phyloP scores from a whole-genome alignment of 1,140 invertebrate species.

The Lamellibrachia luymesi region DNA sequence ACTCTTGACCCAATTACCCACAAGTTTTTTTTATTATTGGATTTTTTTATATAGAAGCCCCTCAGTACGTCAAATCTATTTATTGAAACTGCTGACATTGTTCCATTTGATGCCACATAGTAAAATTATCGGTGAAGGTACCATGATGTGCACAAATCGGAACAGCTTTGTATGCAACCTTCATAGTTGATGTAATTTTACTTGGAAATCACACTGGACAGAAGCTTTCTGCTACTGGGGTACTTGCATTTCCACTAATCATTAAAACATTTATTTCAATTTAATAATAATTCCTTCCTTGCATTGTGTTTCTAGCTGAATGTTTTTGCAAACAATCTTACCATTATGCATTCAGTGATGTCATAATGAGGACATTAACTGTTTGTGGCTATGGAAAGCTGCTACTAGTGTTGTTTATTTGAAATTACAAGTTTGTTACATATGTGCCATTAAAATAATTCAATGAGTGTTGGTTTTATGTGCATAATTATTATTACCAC shows the following conservation, averaged over 20 bases:
- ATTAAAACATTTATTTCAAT: background rate
- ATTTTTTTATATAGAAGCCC: no score
- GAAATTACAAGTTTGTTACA: background rate
- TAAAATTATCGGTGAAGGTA: background rate
- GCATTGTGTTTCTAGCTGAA: background rate
- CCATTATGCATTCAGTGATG: background rate
- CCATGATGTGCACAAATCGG: background rate
- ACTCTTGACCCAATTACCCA: no score
- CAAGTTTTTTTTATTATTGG: no score
- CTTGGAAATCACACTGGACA: background rate
- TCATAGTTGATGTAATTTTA: background rate
- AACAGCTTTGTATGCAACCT: no score
- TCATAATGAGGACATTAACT: no score
- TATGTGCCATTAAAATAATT: background rate
- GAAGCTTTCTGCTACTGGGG: background rate
- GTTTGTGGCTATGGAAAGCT: no score
- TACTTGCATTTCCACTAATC: background rate
- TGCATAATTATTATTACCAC: background rate
- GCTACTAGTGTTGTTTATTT: background rate
- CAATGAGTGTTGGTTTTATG: background rate
- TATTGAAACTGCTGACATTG: background rate
- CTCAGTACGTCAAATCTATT: background rate
- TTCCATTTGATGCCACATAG: background rate
- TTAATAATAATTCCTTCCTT: background rate
- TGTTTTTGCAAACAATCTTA: background rate